These are phyloP conservation scores for Cataglyphis albicans DNA, from an alignment of 2,888 invertebrate genomes.

Conservation along the genomic window DNA sequence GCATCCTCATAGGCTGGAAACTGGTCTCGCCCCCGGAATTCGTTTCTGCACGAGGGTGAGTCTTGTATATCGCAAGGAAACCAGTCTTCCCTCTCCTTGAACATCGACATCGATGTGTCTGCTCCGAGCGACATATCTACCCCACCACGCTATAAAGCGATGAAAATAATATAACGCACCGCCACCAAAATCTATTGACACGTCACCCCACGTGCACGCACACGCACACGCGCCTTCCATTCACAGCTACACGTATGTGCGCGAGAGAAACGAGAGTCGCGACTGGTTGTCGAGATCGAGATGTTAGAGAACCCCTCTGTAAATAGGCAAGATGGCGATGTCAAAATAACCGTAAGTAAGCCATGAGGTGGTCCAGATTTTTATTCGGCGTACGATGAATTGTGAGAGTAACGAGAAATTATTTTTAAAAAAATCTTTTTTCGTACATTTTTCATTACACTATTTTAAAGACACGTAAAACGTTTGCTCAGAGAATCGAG, in stretches of 20 bases:
- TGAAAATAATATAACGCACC: slow-evolving; percentile 81
- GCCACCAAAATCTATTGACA: slow-evolving; percentile 80
- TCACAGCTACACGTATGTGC: slow-evolving; percentile 15
- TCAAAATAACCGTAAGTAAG: slow-evolving; percentile 79
- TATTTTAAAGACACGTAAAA: not conserved
- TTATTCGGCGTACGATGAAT: slow-evolving; percentile 8
- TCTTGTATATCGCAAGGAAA: slow-evolving; percentile 61
- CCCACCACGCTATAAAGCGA: slow-evolving; percentile 63
- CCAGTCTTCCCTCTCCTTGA: slow-evolving; percentile 67
- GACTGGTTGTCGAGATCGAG: slow-evolving; percentile 53
- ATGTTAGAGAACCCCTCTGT: slow-evolving; percentile 68
- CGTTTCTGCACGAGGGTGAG: slow-evolving; percentile 60
- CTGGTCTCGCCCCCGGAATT: slow-evolving; percentile 39
- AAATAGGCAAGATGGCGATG: slow-evolving; percentile 82
- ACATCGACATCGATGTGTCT: slow-evolving; percentile 47
- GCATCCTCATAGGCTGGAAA: slow-evolving; percentile 74
- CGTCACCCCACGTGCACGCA: slow-evolving; percentile 71
- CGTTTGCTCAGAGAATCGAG: not conserved
- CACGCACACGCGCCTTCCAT: slow-evolving; percentile 55
- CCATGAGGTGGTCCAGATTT: slow-evolving; percentile 45
- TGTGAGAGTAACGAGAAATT: not conserved
- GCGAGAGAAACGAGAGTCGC: slow-evolving; percentile 49
- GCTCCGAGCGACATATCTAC: slow-evolving; percentile 63
- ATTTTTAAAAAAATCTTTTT: not conserved
- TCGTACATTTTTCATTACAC: not conserved